phyloP scores from a whole-genome alignment of 2,113 vertebrate species.

The Scortum barcoo region DNA sequence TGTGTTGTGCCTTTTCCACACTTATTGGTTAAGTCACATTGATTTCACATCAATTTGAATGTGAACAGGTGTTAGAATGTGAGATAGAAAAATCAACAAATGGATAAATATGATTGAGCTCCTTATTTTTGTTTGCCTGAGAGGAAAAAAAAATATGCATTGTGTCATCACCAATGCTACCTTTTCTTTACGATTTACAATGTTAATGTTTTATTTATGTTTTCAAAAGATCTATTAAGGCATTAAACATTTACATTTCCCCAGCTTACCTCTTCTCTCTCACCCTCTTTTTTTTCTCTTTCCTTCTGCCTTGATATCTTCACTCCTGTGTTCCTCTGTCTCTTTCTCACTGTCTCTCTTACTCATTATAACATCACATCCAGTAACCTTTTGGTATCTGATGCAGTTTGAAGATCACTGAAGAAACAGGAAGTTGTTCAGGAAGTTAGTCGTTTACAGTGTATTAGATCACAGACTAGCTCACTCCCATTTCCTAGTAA shows the following conservation, averaged over 20 bases:
- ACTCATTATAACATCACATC: background rate
- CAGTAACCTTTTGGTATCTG: constrained; percentile 29
- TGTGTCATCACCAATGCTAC: background rate
- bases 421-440: constrained; percentile 54
- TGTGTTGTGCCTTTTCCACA: constrained; percentile 39
- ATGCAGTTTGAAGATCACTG: constrained; percentile 42
- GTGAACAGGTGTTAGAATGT: background rate
- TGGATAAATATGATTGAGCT: background rate
- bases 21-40: constrained; percentile 24
- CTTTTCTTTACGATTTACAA: background rate
- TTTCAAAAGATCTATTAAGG: background rate
- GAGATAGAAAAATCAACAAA: background rate
- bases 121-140: constrained; percentile 3
- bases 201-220: background rate
- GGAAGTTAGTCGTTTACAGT: constrained; percentile 51
- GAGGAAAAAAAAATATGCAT: constrained; percentile 1
- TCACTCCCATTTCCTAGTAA: background rate
- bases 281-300: background rate
- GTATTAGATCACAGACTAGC: constrained; percentile 6
- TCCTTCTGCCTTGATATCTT: background rate
- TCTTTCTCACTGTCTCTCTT: background rate
- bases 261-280: background rate
- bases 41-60: constrained; percentile 3
- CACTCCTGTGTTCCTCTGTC: constrained; percentile 16
- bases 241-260: background rate